These are phyloP conservation scores for Brachionus calyciflorus DNA, from an alignment of 1,140 invertebrate genomes.

Conservation along the genomic window DNA sequence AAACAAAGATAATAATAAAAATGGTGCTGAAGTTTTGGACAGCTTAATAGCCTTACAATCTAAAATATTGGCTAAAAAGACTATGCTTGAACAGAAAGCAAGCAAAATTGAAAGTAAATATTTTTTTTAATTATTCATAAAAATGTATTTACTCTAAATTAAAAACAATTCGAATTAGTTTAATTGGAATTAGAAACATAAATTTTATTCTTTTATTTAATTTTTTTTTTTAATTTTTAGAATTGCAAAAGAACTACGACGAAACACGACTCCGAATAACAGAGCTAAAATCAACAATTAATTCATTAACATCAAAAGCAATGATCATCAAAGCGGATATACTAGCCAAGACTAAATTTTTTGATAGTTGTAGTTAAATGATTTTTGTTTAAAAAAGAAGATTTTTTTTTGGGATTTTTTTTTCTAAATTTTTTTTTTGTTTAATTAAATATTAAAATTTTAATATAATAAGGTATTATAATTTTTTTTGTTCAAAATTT, in stretches of 20 bases:
- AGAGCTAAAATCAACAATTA: slow-evolving; percentile 32
- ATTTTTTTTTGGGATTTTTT: too few relatives aligned
- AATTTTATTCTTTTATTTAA: too few relatives aligned
- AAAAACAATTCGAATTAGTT: too few relatives aligned
- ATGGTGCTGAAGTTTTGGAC: slow-evolving; percentile 39
- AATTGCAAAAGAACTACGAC: slow-evolving; percentile 26
- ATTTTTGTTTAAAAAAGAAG: too few relatives aligned
- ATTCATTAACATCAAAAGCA: slow-evolving; percentile 9
- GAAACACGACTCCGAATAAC: neutral
- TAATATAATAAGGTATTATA: too few relatives aligned
- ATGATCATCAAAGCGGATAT: slow-evolving; percentile 39
- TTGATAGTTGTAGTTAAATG: slow-evolving; percentile 45
- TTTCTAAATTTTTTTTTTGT: too few relatives aligned
- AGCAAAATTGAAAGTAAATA: slow-evolving; percentile 28
- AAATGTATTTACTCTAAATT: too few relatives aligned
- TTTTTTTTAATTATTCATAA: neutral
- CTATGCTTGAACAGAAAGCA: slow-evolving; percentile 29
- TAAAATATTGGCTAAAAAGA: slow-evolving; percentile 21
- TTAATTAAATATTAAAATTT: too few relatives aligned
- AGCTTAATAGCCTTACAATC: slow-evolving; percentile 18
- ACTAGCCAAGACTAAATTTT: slow-evolving; percentile 28
- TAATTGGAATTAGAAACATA: too few relatives aligned
- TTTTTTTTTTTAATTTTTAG: neutral
- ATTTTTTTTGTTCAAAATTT: too few relatives aligned
- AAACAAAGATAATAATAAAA: slow-evolving; percentile 36